Base-by-base conservation (phyloP, 2,888 invertebrate genomes). In the Parnassius apollo region DNA sequence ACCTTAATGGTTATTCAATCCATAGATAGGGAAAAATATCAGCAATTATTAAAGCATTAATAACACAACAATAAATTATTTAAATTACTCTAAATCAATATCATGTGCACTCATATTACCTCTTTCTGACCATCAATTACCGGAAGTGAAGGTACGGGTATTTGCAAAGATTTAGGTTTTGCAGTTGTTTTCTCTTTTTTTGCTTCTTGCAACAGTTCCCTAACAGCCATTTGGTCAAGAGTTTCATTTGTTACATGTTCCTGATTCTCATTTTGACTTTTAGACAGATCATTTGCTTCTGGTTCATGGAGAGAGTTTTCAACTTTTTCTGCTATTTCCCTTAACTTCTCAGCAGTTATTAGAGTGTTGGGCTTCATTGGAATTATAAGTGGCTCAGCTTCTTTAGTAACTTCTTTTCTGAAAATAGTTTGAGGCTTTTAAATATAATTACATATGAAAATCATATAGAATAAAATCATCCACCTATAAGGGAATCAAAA, bases 201-300 rank as follows among this genome's bases (percentile, higher is more conserved):
- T 1, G 92, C 83, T 74, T 94, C 95, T 69, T 93, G 92, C 53
- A 97, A 75, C 45, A 97, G 85, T 85, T 97, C 96, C 66, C 94
- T 91, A 0, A 94, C 94, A 22, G 96, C 97, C 80, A 95, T 93
- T 78, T 96, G 94, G 64, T 97, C 96, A 35, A 90, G 64, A 0
- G 83, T 81, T 73, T 78, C 87, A 82, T 81, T 82, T 68, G 78
- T 73, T 9, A 75, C 66, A 54, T 52, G 57, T 74, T 69, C 61
- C 10, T 67, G 62, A 12, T 3, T 9, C n/a, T 62, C 57, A 25
- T 65, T 55, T 50, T 58, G 56, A 18, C 42, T 65, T 9, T 59
- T 56, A 10, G 55, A 44, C 9, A 59, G 68, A 13, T 81, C 74
- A 57, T 85, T 81, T 48, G 82, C 82, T 44, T 89, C 91, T 55